Evolutionary conservation across 2,888 invertebrate species (phyloP), one percentile per base, ranked within the genome.

Genomic region (Leptinotarsa tumamoca): DNA sequence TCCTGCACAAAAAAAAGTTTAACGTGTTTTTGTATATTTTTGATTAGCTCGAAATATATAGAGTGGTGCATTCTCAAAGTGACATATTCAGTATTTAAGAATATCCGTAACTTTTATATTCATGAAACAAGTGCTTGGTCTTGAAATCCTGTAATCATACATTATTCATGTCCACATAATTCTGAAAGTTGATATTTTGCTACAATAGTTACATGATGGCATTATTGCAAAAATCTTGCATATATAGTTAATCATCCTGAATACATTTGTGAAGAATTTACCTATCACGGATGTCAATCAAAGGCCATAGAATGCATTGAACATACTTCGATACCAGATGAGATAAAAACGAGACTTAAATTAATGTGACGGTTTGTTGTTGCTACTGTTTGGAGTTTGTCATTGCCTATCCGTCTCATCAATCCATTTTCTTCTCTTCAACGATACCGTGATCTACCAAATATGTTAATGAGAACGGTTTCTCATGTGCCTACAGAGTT

Each of bases 311-410:
- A 72, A 78, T 56, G 67, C 75, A 77, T 77, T 69, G 77, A 72
- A 79, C 76, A 61, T 66, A 69, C 73, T 68, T 71, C 77, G 80
- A 80, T 80, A 77, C 50, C 68, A 66, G 67, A 71, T 33, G 43
- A 52, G 78, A 78, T 78, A 78, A 74, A 76, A 69, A 67, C 74
- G 72, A 74, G 79, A 80, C 77, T 79, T 79, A 80, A 81, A 80
- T 78, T 78, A 80, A 81, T 81, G 80, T 81, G 80, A 77, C 81
- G 77, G 79, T 79, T 78, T 63, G 77, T 76, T 78, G 76, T 80
- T 73, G 80, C 82, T 82, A 80, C 82, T 76, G 82, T 82, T 81
- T 71, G 70, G 74, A 79, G 78, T 77, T 80, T 80, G 80, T 81
- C 80, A 80, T 70, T 79, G 75, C 77, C 75, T 77, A 79, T 79